Conservation (phyloP, 2,797 vertebrate species). For the Philypnodon macrostomus region DNA sequence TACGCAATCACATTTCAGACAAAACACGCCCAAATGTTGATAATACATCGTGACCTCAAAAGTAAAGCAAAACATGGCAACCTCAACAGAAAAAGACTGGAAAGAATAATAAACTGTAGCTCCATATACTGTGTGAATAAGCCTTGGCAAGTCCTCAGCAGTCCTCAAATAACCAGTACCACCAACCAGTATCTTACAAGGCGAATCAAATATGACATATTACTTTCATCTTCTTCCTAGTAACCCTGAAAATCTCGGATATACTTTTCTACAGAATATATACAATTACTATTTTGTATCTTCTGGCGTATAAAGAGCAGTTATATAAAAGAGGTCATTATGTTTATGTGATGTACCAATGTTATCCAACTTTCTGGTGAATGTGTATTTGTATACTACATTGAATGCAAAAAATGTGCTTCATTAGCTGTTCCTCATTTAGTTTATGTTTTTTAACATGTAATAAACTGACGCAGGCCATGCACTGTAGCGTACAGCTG, state of each 20-base stretch:
- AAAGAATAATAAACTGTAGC: constrained; percentile 56
- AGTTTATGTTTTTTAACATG: constrained; percentile 38
- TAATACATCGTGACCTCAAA: constrained; percentile 68
- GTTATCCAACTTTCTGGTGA: constrained; percentile 58
- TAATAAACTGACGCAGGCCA: constrained; percentile 37
- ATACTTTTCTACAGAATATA: constrained; percentile 78
- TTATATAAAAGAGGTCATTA: constrained; percentile 72
- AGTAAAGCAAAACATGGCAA: constrained; percentile 64
- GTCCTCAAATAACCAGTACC: constrained; percentile 31
- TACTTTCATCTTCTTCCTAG: constrained; percentile 33
- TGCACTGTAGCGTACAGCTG: constrained; percentile 38
- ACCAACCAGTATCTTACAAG: constrained; percentile 20
- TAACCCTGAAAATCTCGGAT: constrained; percentile 56
- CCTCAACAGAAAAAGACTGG: constrained; percentile 67
- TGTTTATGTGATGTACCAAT: constrained; percentile 61
- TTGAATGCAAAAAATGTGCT: constrained; percentile 39
- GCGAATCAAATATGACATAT: constrained; percentile 37
- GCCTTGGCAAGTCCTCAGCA: constrained; percentile 44
- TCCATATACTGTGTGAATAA: constrained; percentile 58
- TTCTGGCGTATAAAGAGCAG: constrained; percentile 70
- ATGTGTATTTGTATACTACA: constrained; percentile 64
- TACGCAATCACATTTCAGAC: constrained; percentile 19
- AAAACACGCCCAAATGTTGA: constrained; percentile 36
- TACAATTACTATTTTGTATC: constrained; percentile 78
- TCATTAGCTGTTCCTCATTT: constrained; percentile 38